Evolutionary conservation across 2,797 vertebrate genomes (phyloP), one percentile per base, ranked within the genome.

Genomic region (Myripristis murdjan): DNA sequence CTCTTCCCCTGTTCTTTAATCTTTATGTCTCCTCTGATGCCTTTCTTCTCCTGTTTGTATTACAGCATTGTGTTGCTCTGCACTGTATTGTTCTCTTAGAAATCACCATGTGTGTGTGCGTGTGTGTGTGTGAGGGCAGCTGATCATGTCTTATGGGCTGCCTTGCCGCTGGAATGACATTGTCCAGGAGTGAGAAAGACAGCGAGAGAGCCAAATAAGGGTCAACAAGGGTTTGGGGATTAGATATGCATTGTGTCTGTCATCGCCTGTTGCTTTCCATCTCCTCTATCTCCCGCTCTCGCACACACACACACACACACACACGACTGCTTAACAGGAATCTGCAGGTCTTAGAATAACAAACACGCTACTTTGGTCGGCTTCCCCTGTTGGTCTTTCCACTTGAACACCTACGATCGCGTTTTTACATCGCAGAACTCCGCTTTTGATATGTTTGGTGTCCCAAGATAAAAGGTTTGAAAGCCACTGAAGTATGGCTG

Each of bases 231-330:
- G 61, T 71, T 57, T 0, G 49, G 48, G 64, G 74, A 73, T 78
- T 52, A 67, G 54, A 60, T 58, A 62, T 65, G 70, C 68, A 49
- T 12, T 59, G 72, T 73, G 68, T 87, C 86, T 75, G 58, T 78
- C 77, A 49, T 77, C 48, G 55, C 77, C 81, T 78, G 73, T 80
- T 85, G 81, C 75, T 83, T 81, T 79, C 72, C 77, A 70, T 79
- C 81, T 78, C 71, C 64, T 14, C 43, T 24, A 51, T 4, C 43
- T 47, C 44, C 41, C 14, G 16, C 14, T 43, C 4, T 43, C 39
- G 43, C 37, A 26, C 22, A 52, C 68, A 26, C 67, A 43, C 47
- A 53, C 55, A 67, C 15, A 43, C 14, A 23, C 16, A 6, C 57
- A 62, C 43, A 43, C 16, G 18, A 15, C 12, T 15, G 72, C 79